A percentile compares a stretch with the other conserved stretches of the same genome.
Conservation (phyloP, 2,797 vertebrate genomes). For the Cossypha caffra region DNA sequence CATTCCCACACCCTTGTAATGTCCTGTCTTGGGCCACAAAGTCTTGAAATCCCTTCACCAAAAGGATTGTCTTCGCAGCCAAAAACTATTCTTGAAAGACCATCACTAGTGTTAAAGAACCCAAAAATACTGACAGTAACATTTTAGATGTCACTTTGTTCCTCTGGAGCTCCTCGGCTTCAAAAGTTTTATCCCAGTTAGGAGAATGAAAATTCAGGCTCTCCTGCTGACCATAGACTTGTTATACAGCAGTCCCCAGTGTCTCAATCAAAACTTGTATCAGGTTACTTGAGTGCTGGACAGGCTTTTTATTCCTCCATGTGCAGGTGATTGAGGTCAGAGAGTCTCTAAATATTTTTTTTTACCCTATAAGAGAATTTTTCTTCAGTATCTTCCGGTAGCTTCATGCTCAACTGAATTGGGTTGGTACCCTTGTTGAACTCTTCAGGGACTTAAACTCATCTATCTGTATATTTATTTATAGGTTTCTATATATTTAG, state of each 20-base stretch:
- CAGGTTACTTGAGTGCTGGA: not conserved
- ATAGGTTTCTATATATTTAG: not conserved
- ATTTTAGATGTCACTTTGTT: not conserved
- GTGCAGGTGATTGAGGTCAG: not conserved
- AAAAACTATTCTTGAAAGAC: not conserved
- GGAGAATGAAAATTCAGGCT: not conserved
- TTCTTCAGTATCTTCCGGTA: not conserved
- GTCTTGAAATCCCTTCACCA: not conserved
- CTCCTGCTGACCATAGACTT: not conserved
- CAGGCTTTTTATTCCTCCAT: not conserved
- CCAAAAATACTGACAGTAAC: not conserved
- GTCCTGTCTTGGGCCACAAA: not conserved
- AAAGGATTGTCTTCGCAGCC: not conserved
- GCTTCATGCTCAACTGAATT: not conserved
- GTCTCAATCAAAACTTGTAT: not conserved
- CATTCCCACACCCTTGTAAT: not conserved
- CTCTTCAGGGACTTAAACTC: not conserved
- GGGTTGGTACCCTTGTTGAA: not conserved
- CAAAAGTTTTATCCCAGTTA: not conserved
- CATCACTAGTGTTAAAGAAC: not conserved
- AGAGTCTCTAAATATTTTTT: not conserved
- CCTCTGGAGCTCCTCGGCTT: not conserved
- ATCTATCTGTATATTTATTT: not conserved
- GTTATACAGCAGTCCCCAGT: not conserved
- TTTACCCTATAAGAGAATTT: not conserved